Evolutionary conservation across 2,888 invertebrate species (phyloP).

Genomic region (Limnephilus auricula): DNA sequence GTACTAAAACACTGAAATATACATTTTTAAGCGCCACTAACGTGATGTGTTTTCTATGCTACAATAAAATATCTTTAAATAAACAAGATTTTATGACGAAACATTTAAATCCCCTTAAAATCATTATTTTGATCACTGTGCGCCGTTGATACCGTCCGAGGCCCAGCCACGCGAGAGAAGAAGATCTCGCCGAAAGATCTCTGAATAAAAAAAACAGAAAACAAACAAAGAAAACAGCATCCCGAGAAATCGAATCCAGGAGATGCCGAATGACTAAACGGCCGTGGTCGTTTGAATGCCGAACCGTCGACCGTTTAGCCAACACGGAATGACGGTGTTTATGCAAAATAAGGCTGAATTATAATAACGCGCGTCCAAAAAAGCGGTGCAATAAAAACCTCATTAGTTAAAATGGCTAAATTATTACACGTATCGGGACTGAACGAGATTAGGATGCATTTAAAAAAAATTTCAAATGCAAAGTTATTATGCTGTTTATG

Average conservation of each 20-base stretch:
- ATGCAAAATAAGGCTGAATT: not conserved
- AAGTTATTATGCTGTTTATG: not conserved
- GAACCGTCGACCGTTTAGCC: not conserved
- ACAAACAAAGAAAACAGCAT: not conserved
- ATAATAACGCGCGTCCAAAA: not conserved
- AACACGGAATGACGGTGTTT: not conserved
- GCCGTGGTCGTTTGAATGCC: not conserved
- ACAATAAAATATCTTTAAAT: no score
- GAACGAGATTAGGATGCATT: not conserved
- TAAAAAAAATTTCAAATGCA: not conserved
- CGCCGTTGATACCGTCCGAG: not conserved
- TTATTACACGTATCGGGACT: not conserved
- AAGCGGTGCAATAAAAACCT: not conserved
- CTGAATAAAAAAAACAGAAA: not conserved
- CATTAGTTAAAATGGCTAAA: not conserved
- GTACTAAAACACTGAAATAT: no score
- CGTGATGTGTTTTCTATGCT: no score
- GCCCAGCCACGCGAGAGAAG: not conserved
- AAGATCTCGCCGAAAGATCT: not conserved
- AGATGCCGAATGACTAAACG: not conserved
- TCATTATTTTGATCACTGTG: not conserved
- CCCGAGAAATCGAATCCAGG: not conserved
- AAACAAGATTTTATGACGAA: no score
- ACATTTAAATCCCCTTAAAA: not conserved
- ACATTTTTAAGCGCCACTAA: no score